phyloP scores from a whole-genome alignment of 1,140 invertebrate species.

The Leucophenga varia region DNA sequence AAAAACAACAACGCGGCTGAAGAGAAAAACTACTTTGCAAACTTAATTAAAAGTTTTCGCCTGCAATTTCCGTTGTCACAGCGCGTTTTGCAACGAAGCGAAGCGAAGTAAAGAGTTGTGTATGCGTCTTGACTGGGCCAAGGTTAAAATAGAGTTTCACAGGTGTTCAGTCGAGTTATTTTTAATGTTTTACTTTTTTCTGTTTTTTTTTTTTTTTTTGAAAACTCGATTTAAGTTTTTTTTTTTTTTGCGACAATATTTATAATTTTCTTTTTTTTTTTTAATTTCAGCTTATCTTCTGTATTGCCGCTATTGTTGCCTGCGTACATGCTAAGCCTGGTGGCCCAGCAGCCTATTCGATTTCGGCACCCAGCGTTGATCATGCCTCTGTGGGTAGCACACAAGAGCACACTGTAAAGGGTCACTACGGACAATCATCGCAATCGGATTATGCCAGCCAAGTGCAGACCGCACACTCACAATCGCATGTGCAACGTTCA shows the following conservation, averaged over 20 bases:
- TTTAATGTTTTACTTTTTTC: too few relatives aligned
- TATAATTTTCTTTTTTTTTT: not conserved
- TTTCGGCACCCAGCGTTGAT: conserved; percentile 57
- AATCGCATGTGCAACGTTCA: conserved; percentile 59
- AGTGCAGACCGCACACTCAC: conserved; percentile 60
- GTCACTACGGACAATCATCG: conserved; percentile 59
- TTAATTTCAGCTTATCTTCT: conserved; percentile 46
- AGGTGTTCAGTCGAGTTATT: too few relatives aligned
- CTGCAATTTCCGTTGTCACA: conserved; percentile 38
- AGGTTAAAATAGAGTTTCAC: too few relatives aligned
- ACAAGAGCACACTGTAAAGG: conserved; percentile 62
- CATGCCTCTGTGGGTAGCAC: conserved; percentile 58
- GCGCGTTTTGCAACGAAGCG: too few relatives aligned
- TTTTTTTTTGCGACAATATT: too few relatives aligned
- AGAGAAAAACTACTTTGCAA: conserved; percentile 32
- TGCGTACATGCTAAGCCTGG: conserved; percentile 47
- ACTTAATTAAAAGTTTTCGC: conserved; percentile 48
- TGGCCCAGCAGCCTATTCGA: conserved; percentile 59
- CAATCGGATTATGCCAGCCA: conserved; percentile 59
- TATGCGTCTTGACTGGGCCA: too few relatives aligned
- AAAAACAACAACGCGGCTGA: too few relatives aligned
- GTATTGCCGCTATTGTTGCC: conserved; percentile 41
- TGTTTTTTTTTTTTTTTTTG: too few relatives aligned
- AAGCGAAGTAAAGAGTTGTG: too few relatives aligned
- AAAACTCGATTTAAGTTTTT: too few relatives aligned